Evolutionary conservation across 2,113 vertebrate species (phyloP).

Genomic region (Ptychochromis oligacanthus): DNA sequence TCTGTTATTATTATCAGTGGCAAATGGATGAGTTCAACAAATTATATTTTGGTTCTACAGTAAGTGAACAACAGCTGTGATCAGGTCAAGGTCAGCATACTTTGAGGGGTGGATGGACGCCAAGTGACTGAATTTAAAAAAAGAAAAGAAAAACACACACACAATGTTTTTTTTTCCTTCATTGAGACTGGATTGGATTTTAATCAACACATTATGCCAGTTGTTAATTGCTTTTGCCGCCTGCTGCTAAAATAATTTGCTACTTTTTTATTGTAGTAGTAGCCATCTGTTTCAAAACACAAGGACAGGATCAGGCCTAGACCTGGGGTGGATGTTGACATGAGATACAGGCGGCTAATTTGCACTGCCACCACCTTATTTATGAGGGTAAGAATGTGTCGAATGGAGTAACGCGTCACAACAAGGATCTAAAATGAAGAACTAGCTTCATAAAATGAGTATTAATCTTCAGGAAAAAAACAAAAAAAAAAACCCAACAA

Average conservation of each 20-base stretch:
- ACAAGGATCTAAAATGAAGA: not conserved
- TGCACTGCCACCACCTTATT: slow-evolving; percentile 70
- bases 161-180: slow-evolving; percentile 63
- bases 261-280: slow-evolving; percentile 82
- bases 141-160: slow-evolving; percentile 32
- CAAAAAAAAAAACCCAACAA: too few species aligned
- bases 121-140: slow-evolving; percentile 71
- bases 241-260: slow-evolving; percentile 85
- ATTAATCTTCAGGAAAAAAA: too few species aligned
- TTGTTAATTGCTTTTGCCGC: slow-evolving; percentile 84
- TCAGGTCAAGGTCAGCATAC: slow-evolving; percentile 66
- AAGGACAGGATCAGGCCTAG: slow-evolving; percentile 70
- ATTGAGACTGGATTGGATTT: slow-evolving; percentile 79
- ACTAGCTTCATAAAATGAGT: too few species aligned
- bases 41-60: slow-evolving; percentile 9
- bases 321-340: slow-evolving; percentile 78
- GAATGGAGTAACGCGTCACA: slow-evolving; percentile 9
- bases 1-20: not conserved
- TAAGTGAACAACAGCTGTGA: slow-evolving; percentile 59
- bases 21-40: slow-evolving; percentile 10
- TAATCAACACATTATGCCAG: slow-evolving; percentile 87
- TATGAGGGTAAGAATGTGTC: slow-evolving; percentile 51
- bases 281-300: slow-evolving; percentile 85
- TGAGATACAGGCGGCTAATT: slow-evolving; percentile 74
- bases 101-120: slow-evolving; percentile 61